phyloP scores from a whole-genome alignment of 2,113 vertebrate genomes.

The Tachycineta bicolor region DNA sequence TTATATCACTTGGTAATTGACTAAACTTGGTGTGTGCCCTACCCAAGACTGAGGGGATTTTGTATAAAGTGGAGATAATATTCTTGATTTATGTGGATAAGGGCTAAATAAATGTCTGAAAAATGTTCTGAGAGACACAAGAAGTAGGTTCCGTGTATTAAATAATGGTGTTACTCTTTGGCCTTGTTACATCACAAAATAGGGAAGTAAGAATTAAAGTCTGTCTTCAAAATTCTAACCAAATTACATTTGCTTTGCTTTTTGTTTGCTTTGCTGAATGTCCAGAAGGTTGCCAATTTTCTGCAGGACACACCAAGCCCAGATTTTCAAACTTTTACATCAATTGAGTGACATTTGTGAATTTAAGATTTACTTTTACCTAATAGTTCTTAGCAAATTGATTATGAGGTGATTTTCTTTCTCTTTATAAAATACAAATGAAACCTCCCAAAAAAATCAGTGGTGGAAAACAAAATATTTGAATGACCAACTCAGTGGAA shows the following conservation, averaged over 20 bases:
- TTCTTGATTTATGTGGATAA: not conserved
- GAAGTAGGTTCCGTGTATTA: not conserved
- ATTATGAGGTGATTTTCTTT: not conserved
- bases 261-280: not conserved
- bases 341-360: not conserved
- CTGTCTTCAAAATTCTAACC: not conserved
- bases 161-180: not conserved
- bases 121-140: not conserved
- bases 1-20: not conserved
- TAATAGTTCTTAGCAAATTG: not conserved
- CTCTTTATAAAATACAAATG: not conserved
- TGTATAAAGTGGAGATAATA: not conserved
- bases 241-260: not conserved
- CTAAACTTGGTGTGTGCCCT: not conserved
- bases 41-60: not conserved
- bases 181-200: not conserved
- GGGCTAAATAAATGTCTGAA: not conserved
- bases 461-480: not conserved
- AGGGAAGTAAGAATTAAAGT: not conserved
- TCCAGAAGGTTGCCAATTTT: not conserved
- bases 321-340: not conserved
- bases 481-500: not conserved
- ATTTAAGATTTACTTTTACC: not conserved
- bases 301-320: not conserved
- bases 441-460: not conserved